Evolutionary conservation across 2,797 vertebrate genomes (phyloP).

Genomic region (Pipistrellus pygmaeus): DNA sequence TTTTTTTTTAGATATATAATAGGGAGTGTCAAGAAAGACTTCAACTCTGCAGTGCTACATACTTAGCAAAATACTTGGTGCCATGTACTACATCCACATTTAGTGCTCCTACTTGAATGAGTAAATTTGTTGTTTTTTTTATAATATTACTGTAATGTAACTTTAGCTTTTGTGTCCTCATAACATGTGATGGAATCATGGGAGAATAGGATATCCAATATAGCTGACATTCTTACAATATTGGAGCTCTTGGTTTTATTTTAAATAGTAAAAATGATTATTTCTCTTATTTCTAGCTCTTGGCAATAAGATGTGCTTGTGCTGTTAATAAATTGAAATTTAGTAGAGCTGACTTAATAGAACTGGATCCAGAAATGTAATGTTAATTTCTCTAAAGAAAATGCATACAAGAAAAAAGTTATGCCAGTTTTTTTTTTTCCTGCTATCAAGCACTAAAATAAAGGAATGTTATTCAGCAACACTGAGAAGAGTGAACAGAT

Average conservation of each 20-base stretch:
- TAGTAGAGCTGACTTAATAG: constrained; percentile 4
- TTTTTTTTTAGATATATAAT: background rate
- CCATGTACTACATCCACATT: background rate
- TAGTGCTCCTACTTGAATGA: background rate
- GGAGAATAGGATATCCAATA: background rate
- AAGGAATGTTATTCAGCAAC: constrained; percentile 31
- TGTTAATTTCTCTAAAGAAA: constrained; percentile 38
- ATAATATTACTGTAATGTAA: background rate
- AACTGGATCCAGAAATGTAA: background rate
- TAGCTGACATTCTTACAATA: background rate
- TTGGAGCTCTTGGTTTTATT: background rate
- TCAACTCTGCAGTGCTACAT: background rate
- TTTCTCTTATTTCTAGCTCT: background rate
- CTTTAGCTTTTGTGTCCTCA: background rate
- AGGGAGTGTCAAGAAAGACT: background rate
- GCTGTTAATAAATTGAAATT: constrained; percentile 46
- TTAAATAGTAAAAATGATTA: background rate
- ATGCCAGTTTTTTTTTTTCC: background rate
- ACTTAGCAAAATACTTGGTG: background rate
- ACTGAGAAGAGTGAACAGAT: background rate
- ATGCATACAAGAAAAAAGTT: background rate
- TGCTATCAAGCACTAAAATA: background rate
- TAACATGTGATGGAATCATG: background rate
- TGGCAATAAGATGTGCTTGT: background rate
- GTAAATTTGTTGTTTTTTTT: background rate